Conservation (phyloP, 2,888 invertebrate genomes). For the Caradrina clavipalpis region DNA sequence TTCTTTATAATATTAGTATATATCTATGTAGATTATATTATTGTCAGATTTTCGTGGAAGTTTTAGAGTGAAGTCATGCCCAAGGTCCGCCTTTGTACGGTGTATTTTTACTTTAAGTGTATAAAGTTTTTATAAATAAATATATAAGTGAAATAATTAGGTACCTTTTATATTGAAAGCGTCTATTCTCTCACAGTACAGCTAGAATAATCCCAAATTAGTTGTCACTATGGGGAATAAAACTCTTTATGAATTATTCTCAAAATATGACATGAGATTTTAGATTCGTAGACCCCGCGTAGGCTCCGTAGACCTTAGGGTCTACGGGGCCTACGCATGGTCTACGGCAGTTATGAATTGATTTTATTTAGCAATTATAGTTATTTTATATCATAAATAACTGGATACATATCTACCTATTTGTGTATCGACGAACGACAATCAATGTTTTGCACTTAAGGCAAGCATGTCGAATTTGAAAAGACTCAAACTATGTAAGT, state of each 20-base stretch:
- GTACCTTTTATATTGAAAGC: neutral
- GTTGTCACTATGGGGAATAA: neutral
- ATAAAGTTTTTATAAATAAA: too few species aligned
- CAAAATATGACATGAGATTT: neutral
- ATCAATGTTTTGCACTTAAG: neutral
- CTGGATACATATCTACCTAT: neutral
- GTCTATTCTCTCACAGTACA: too few species aligned
- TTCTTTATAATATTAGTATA: too few species aligned
- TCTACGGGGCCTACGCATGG: neutral
- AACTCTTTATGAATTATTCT: neutral
- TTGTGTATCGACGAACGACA: neutral
- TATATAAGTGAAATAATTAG: neutral
- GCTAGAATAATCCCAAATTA: neutral
- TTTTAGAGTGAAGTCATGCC: neutral
- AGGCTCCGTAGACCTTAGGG: neutral
- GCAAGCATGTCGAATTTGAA: neutral
- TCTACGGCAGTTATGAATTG: neutral
- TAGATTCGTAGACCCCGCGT: neutral
- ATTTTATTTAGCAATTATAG: neutral
- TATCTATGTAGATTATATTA: neutral
- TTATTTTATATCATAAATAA: too few species aligned
- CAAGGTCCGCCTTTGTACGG: too few species aligned
- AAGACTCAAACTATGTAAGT: neutral
- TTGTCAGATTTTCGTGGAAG: neutral
- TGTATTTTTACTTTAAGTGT: too few species aligned